Evolutionary conservation across 2,113 vertebrate species (phyloP).

Genomic region (Peromyscus maniculatus): DNA sequence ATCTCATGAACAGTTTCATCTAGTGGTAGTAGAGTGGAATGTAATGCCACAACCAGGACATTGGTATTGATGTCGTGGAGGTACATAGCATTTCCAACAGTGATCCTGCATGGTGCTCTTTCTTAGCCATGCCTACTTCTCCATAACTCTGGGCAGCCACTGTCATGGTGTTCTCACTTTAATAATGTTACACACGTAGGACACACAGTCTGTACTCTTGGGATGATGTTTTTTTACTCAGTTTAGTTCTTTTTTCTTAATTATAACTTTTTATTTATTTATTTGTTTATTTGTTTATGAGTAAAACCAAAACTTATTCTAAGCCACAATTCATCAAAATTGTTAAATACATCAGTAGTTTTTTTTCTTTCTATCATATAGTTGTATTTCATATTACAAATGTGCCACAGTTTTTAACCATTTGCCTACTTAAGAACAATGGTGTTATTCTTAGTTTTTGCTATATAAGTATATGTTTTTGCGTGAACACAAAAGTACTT

Average conservation of each 20-base stretch:
- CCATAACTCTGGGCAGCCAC: neutral
- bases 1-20: neutral
- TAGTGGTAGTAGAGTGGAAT: neutral
- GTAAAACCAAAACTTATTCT: too few species aligned
- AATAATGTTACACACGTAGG: neutral
- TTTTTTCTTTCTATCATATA: constrained; percentile 26
- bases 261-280: too few species aligned
- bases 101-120: neutral
- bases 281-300: too few species aligned
- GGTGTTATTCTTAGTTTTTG: neutral
- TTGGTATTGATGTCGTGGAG: neutral
- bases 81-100: neutral
- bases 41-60: neutral
- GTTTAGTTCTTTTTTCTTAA: neutral
- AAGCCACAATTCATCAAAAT: neutral
- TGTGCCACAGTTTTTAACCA: neutral
- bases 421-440: neutral
- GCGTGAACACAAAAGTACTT: neutral
- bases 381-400: neutral
- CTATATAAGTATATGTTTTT: neutral
- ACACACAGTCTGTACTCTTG: neutral
- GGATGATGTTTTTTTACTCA: neutral
- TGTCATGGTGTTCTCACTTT: neutral
- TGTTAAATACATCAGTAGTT: neutral
- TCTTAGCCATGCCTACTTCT: neutral